Base-by-base conservation (phyloP, 2,888 invertebrate genomes). In the Sphaerophoria taeniata region DNA sequence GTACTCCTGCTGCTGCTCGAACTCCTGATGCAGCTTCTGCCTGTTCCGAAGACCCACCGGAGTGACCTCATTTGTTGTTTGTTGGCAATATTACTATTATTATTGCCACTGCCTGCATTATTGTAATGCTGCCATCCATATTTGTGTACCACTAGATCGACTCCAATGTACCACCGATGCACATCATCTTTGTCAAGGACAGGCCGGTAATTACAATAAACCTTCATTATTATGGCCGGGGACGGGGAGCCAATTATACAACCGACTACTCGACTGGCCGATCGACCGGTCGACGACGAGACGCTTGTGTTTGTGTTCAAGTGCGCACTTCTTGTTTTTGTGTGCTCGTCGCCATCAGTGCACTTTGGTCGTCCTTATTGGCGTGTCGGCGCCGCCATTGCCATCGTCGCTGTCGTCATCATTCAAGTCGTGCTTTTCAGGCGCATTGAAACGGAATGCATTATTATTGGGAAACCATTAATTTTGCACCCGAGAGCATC, bases 201-300 rank as follows among this genome's bases (percentile, higher is more conserved):
- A 85, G 76, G 69, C 80, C 81, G 85, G 81, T 74, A 77, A 77
- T 85, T 81, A 81, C 77, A 85, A 85, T 85, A 85, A 85, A 85
- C 81, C 73, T 85, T 85, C 81, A 85, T 85, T 85, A 85, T 85
- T 85, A 85, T 81, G 85, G 77, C 85, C 85, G 85, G 77, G n/a
- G n/a, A n/a, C n/a, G n/a, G n/a, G 85, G 39, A 85, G 80, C 85
- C 81, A 85, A 81, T 85, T 81, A 81, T 76, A 47, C 55, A 43
- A 24, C 24, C 24, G 24, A 24, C 24, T 24, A 24, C 24, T 24
- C 24, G 24, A 24, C 24, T 24, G 24, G 24, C 24, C 24, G 24
- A 2, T 73, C n/a, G n/a, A n/a, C n/a, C n/a, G n/a, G n/a, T n/a
- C n/a, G 53, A 53, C 65, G 34, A 58, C 56, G 53, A n/a, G 14